Evolutionary conservation across 2,797 vertebrate genomes (phyloP).

Genomic region (Lutjanus campechanus): DNA sequence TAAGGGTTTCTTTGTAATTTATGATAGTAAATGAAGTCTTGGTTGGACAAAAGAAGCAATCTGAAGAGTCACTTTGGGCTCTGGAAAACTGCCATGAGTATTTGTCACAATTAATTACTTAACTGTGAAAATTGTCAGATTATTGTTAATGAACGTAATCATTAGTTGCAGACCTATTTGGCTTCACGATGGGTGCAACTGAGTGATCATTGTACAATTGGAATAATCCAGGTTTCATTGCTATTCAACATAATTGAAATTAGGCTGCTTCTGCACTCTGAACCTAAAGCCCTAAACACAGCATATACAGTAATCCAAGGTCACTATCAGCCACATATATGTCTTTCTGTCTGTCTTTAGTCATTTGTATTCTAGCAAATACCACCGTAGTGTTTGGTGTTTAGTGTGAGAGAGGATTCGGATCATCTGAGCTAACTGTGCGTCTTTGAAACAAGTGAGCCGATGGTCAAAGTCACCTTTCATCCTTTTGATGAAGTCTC

Average conservation of each 20-base stretch:
- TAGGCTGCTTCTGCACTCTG: neutral
- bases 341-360: too few species aligned
- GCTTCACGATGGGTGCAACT: neutral
- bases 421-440: constrained; percentile 8
- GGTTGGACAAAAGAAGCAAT: too few species aligned
- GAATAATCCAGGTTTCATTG: neutral
- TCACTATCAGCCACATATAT: neutral
- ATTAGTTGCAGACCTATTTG: too few species aligned
- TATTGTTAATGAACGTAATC: too few species aligned
- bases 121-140: too few species aligned
- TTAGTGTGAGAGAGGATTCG: constrained; percentile 2
- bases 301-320: neutral
- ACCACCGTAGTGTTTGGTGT: neutral
- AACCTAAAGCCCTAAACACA: neutral
- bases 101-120: too few species aligned
- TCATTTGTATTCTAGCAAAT: neutral
- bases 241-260: neutral
- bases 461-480: constrained; percentile 88
- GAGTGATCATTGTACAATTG: neutral
- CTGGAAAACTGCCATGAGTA: too few species aligned
- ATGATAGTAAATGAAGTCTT: too few species aligned
- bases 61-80: too few species aligned
- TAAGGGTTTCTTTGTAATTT: too few species aligned
- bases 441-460: constrained; percentile 10
- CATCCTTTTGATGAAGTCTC: constrained; percentile 96